Evolutionary conservation across 1,140 invertebrate species (phyloP), one percentile per base, ranked within the genome.

Genomic region (Drosophila suzukii): DNA sequence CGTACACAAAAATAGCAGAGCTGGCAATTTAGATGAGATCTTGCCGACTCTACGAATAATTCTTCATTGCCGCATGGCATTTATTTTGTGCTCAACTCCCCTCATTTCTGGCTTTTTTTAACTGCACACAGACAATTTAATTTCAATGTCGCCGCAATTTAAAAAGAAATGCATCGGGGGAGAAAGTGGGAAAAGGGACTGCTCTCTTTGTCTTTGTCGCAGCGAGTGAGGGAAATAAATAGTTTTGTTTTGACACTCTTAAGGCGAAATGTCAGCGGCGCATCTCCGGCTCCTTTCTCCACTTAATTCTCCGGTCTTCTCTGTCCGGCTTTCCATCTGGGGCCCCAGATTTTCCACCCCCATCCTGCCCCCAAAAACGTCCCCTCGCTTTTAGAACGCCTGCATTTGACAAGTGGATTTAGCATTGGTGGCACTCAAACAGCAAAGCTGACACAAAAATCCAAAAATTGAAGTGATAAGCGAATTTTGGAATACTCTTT

Each of bases 231-330:
- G 50, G 55, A 76, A 77, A 77, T 70, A 77, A 77, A 77, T 77
- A 77, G 75, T 77, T 77, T 77, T 77, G 75, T 77, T 77, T 77
- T 77, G 75, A 77, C 75, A 77, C 74, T 77, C 73, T 60, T 77
- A 77, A 77, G 75, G 65, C 63, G 51, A 24, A 55, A 58, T 55
- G 62, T 76, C 72, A 76, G 55, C 61, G 43, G 15, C 67, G 63
- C 65, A 38, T 57, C 66, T 49, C 41, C 41, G 32, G 34, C 27
- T 38, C 30, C 63, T 24, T 32, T 20, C 47, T 15, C 49, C 38
- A 17, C 63, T 11, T 39, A 54, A 20, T 54, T 20, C 61, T 17
- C 47, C 38, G 47, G 17, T 66, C 66, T 66, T 20, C 61, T 34
- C 62, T 70, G 62, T 41, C 41, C 62, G 41, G 47, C 32, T 11